Conservation (phyloP, 2,113 vertebrate genomes). For the Collichthys lucidus region DNA sequence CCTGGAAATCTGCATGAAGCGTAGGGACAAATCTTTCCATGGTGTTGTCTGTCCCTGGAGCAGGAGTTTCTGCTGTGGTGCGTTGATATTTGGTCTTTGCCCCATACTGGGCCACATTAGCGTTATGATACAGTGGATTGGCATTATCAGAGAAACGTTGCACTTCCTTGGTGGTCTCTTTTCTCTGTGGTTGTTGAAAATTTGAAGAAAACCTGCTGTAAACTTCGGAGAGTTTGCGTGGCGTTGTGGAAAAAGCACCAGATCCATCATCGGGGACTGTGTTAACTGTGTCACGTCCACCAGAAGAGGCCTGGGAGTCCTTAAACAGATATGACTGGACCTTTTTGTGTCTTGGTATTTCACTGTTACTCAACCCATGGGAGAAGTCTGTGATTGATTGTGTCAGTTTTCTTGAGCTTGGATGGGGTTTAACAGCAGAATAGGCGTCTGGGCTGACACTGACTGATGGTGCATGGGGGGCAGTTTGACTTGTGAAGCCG, state of each 20-base stretch:
- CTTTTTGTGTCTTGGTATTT: not conserved
- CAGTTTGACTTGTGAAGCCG: slow-evolving; percentile 4
- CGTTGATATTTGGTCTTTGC: not conserved
- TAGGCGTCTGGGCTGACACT: not conserved
- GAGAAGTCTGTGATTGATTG: slow-evolving; percentile 23
- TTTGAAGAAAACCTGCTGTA: not conserved
- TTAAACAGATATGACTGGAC: slow-evolving; percentile 45
- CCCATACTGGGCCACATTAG: not conserved
- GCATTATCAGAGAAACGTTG: not conserved
- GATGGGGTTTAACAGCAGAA: slow-evolving; percentile 19
- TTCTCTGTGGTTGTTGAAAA: slow-evolving; percentile 1
- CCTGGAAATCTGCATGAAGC: not conserved
- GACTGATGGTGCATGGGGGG: slow-evolving; percentile 4
- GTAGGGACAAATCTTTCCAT: not conserved
- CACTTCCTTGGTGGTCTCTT: not conserved
- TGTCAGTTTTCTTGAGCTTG: slow-evolving; percentile 6
- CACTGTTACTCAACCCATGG: not conserved
- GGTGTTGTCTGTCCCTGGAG: not conserved
- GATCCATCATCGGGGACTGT: not conserved
- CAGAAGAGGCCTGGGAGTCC: slow-evolving; percentile 3
- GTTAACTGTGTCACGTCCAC: not conserved
- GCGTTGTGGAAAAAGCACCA: fast-evolving
- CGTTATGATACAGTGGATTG: not conserved
- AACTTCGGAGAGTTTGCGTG: not conserved
- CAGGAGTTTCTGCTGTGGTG: not conserved